phyloP scores from a whole-genome alignment of 1,140 invertebrate genomes.

The Aphaenogaster rudis region DNA sequence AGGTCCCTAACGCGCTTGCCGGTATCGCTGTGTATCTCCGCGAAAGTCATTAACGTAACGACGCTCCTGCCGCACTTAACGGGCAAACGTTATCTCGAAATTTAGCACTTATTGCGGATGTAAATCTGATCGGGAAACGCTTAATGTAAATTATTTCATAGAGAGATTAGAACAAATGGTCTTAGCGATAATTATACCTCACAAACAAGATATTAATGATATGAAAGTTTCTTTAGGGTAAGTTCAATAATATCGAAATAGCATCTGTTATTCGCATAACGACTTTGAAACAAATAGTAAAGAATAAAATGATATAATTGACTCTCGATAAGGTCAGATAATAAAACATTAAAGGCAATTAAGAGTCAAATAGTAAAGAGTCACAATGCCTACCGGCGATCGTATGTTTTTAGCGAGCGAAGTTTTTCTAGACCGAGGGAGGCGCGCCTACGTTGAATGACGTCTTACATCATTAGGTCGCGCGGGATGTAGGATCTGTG shows the following conservation, averaged over 20 bases:
- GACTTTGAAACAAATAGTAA: background rate
- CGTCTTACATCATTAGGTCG: background rate
- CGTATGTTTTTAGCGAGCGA: background rate
- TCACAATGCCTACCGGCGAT: background rate
- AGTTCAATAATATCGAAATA: background rate
- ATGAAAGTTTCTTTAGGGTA: too few species aligned
- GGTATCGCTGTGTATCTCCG: conserved; percentile 1
- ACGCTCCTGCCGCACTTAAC: background rate
- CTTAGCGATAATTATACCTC: background rate
- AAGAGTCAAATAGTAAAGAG: too few species aligned
- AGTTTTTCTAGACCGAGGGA: background rate
- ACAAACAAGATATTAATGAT: background rate
- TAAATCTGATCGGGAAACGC: conserved; percentile 10
- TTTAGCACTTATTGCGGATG: conserved; percentile 15
- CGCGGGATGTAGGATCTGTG: background rate
- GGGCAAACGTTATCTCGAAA: background rate
- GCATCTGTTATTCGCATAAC: background rate
- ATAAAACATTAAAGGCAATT: too few species aligned
- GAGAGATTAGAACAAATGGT: background rate
- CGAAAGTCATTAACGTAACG: conserved; percentile 42
- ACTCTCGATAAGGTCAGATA: too few species aligned
- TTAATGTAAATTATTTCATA: background rate
- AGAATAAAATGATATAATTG: too few species aligned
- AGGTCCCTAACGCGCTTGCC: background rate
- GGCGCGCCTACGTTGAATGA: background rate